Percentiles rank a stretch among this genome's conserved stretches.
Evolutionary conservation across 2,797 vertebrate genomes (phyloP).

Genomic region (Melanotaenia pygmaea): DNA sequence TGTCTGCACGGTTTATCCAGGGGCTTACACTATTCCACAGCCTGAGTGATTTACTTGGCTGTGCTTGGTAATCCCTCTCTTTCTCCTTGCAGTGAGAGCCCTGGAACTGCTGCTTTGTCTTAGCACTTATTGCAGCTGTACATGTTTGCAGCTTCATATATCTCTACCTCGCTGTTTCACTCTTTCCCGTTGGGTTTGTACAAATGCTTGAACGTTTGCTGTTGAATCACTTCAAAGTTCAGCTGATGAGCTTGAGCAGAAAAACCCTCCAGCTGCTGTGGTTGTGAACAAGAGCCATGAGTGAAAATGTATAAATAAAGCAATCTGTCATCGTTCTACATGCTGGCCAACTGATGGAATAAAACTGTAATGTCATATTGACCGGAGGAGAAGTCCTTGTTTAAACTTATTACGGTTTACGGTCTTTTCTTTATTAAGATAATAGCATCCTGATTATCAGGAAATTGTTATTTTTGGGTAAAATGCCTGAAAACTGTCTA

Average conservation of each 20-base stretch:
- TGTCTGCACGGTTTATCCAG: conserved; percentile 75
- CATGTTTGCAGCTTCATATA: conserved; percentile 36
- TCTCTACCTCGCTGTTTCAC: conserved; percentile 21
- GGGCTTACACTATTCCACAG: conserved; percentile 68
- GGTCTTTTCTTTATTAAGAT: conserved; percentile 16
- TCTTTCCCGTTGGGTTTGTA: conserved; percentile 25
- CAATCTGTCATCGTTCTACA: conserved; percentile 40
- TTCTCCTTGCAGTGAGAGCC: conserved; percentile 58
- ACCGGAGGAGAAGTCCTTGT: conserved; percentile 21
- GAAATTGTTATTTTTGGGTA: conserved; percentile 4
- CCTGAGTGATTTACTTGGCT: conserved; percentile 73
- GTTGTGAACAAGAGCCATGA: conserved; percentile 48
- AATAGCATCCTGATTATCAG: conserved; percentile 11
- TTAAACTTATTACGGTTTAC: conserved; percentile 13
- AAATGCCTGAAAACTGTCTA: neutral
- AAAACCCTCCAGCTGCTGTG: conserved; percentile 48
- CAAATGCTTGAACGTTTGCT: conserved; percentile 26
- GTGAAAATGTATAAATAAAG: conserved; percentile 55
- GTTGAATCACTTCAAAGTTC: conserved; percentile 54
- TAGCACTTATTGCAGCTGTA: conserved; percentile 32
- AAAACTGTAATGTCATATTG: conserved; percentile 30
- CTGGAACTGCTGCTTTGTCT: conserved; percentile 60
- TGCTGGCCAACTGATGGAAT: conserved; percentile 26
- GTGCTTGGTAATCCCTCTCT: conserved; percentile 66
- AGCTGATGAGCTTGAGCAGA: conserved; percentile 49